phyloP scores from a whole-genome alignment of 2,888 invertebrate species.

The Syrphus vitripennis region DNA sequence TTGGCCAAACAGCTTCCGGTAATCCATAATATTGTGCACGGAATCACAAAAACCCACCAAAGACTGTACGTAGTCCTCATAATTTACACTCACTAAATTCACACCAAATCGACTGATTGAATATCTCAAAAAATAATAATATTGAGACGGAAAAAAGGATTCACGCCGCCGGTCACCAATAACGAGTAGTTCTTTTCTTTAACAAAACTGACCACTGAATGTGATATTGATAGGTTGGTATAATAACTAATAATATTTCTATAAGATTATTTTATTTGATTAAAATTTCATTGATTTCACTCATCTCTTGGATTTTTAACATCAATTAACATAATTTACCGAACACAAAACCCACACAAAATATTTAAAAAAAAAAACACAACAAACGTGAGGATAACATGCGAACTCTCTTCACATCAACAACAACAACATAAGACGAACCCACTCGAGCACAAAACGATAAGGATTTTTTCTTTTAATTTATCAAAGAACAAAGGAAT shows the following conservation, averaged over 20 bases:
- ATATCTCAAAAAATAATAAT: not conserved
- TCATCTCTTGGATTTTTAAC: constrained; percentile 46
- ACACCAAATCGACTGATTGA: not conserved
- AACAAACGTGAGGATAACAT: constrained; percentile 56
- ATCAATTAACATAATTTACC: constrained; percentile 60
- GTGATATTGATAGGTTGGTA: not conserved
- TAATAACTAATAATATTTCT: constrained; percentile 27
- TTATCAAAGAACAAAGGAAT: constrained; percentile 26
- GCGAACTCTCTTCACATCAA: not conserved
- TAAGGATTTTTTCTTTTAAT: constrained; percentile 15
- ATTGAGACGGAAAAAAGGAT: not conserved
- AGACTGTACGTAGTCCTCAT: constrained; percentile 50
- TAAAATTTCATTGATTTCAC: constrained; percentile 51
- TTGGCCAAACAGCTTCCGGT: constrained; percentile 43
- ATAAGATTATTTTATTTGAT: constrained; percentile 18
- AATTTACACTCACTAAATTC: constrained; percentile 7
- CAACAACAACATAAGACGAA: constrained; percentile 32
- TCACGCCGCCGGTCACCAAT: not conserved
- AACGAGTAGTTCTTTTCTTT: not conserved
- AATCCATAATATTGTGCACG: constrained; percentile 60
- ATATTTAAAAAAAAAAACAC: not conserved
- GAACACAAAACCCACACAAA: constrained; percentile 33
- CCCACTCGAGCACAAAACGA: constrained; percentile 43
- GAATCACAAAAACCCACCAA: constrained; percentile 43
- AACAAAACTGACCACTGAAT: constrained; percentile 15